A percentile compares a stretch with the other conserved stretches of the same genome.
These are phyloP conservation scores for Hetaerina titia DNA, from an alignment of 2,888 invertebrate genomes.

Conservation along the genomic window DNA sequence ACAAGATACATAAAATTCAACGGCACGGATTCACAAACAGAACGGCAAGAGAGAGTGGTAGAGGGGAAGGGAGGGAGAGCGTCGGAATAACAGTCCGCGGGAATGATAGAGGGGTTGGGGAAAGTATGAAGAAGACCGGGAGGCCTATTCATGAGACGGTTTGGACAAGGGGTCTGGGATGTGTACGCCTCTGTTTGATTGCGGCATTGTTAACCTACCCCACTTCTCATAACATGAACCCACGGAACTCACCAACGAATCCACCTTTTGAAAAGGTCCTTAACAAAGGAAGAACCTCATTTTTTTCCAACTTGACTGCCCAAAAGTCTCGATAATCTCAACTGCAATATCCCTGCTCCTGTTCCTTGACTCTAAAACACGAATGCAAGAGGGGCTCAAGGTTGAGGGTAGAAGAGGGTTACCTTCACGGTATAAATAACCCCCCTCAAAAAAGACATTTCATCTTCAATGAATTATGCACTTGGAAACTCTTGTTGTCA, in stretches of 20 bases:
- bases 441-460: neutral
- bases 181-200: conserved; percentile 45
- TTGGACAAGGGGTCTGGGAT: conserved; percentile 24
- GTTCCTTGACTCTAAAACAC: neutral
- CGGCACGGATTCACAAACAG: neutral
- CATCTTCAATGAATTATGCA: neutral
- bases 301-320: neutral
- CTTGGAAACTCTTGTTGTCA: neutral
- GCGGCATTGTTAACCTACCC: conserved; percentile 53
- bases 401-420: neutral
- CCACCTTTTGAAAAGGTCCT: neutral
- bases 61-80: neutral
- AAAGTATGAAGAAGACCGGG: neutral
- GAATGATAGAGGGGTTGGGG: neutral
- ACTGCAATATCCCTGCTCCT: neutral
- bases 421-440: neutral
- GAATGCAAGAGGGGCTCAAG: neutral
- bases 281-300: neutral
- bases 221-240: conserved; percentile 17
- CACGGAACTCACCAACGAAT: neutral
- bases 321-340: neutral
- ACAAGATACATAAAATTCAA: neutral
- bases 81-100: neutral
- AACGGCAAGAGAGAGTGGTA: neutral
- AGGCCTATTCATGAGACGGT: neutral